Conservation (phyloP, 2,888 invertebrate genomes). For the Stramonita haemastoma region DNA sequence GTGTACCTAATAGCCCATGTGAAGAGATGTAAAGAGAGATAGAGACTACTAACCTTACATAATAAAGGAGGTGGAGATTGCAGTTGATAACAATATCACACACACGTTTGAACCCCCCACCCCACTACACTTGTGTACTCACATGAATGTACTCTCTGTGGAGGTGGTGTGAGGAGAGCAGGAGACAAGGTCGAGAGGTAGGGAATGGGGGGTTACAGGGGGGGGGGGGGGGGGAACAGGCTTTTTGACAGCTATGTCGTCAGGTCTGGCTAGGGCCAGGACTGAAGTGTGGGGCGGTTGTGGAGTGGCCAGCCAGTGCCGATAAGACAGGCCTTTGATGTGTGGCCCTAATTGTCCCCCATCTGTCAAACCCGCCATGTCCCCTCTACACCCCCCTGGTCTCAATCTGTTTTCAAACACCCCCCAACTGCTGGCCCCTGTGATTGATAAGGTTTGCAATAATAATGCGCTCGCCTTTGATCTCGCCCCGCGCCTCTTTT, state of each 20-base stretch:
- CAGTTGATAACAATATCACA: background rate
- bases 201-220: background rate
- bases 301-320: constrained; percentile 49
- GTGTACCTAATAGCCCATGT: background rate
- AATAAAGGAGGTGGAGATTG: background rate
- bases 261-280: background rate
- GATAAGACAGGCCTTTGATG: constrained; percentile 71
- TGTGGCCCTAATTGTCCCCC: constrained; percentile 69
- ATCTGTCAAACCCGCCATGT: constrained; percentile 70
- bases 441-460: constrained; percentile 70
- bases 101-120: background rate
- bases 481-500: constrained; percentile 42
- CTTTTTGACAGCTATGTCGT: constrained; percentile 29
- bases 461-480: constrained; percentile 51
- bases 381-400: constrained; percentile 71
- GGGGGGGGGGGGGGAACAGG: background rate
- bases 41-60: no score
- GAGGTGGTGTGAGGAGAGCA: background rate
- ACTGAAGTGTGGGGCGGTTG: constrained; percentile 59
- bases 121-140: background rate
- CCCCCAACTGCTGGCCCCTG: constrained; percentile 65
- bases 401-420: constrained; percentile 74
- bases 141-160: background rate
- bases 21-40: no score
- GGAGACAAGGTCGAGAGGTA: background rate